phyloP scores from a whole-genome alignment of 1,140 invertebrate species.

The Teleopsis dalmanni region DNA sequence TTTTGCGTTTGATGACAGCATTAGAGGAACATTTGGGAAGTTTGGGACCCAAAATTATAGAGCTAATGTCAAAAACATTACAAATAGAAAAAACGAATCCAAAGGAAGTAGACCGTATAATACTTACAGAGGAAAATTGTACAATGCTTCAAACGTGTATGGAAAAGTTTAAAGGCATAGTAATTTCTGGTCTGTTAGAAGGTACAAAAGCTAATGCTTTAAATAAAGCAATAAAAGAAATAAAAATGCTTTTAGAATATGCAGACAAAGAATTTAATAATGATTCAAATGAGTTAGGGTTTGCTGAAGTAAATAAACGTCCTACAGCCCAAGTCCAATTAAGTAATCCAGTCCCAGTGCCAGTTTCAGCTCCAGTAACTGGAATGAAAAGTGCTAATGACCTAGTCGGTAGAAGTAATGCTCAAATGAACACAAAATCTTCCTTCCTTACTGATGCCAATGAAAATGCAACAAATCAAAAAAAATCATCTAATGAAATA shows the following conservation, averaged over 20 bases:
- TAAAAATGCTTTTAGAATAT: slow-evolving; percentile 18
- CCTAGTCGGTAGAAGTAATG: too few species aligned
- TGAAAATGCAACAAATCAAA: too few species aligned
- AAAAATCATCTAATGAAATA: too few species aligned
- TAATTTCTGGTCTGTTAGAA: slow-evolving; percentile 30
- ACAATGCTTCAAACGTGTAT: slow-evolving; percentile 28
- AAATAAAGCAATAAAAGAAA: slow-evolving; percentile 27
- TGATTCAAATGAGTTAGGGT: slow-evolving; percentile 4
- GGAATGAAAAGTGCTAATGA: too few species aligned
- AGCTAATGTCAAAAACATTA: slow-evolving; percentile 61
- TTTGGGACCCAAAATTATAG: slow-evolving; percentile 65
- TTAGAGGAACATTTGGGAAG: slow-evolving; percentile 71
- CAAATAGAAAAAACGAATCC: slow-evolving; percentile 53
- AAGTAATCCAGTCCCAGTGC: too few species aligned
- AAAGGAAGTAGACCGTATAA: slow-evolving; percentile 12
- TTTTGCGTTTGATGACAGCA: slow-evolving; percentile 65
- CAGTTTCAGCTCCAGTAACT: too few species aligned
- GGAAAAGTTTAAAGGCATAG: slow-evolving; percentile 33
- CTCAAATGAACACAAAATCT: too few species aligned
- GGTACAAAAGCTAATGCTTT: slow-evolving; percentile 22
- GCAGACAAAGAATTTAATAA: too few species aligned
- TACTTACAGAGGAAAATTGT: slow-evolving; percentile 26
- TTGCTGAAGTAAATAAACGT: not conserved
- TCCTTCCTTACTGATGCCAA: too few species aligned
- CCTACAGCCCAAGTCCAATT: not conserved